Conservation (phyloP, 1,140 invertebrate genomes). For the Hylyphantes graminicola region DNA sequence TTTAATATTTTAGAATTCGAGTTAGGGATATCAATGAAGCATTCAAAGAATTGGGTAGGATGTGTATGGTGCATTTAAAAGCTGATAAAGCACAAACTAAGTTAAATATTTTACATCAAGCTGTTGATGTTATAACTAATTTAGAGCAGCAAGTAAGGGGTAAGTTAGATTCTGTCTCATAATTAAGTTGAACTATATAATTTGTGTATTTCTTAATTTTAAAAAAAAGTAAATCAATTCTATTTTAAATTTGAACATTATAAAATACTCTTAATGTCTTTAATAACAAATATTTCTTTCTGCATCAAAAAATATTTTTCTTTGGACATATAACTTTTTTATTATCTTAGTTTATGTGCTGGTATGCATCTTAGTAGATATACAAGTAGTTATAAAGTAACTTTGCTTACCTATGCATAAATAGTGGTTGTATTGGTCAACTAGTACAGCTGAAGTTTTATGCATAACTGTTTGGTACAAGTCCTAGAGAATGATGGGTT, state of each 20-base stretch:
- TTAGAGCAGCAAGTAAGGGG: conserved; percentile 75
- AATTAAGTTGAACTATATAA: neutral
- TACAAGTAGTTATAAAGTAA: no score
- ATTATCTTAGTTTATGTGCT: no score
- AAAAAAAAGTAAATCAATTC: no score
- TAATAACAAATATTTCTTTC: neutral
- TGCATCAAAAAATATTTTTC: neutral
- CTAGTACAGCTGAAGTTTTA: no score
- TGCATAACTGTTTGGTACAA: no score
- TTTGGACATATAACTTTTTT: no score
- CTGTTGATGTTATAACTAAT: conserved; percentile 74
- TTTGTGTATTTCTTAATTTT: neutral
- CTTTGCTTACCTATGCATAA: no score
- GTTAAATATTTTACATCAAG: conserved; percentile 74
- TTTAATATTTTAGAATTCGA: conserved; percentile 70
- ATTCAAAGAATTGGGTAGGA: conserved; percentile 76
- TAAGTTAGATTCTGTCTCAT: conserved; percentile 63
- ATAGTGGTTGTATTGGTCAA: no score
- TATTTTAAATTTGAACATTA: neutral
- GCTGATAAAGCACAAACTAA: conserved; percentile 75
- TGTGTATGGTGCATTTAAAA: conserved; percentile 73
- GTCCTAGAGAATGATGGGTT: no score
- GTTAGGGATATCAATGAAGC: conserved; percentile 77
- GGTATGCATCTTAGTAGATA: no score
- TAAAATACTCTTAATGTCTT: neutral